Conservation (phyloP, 2,888 invertebrate species). For the Ferrisia virgata region DNA sequence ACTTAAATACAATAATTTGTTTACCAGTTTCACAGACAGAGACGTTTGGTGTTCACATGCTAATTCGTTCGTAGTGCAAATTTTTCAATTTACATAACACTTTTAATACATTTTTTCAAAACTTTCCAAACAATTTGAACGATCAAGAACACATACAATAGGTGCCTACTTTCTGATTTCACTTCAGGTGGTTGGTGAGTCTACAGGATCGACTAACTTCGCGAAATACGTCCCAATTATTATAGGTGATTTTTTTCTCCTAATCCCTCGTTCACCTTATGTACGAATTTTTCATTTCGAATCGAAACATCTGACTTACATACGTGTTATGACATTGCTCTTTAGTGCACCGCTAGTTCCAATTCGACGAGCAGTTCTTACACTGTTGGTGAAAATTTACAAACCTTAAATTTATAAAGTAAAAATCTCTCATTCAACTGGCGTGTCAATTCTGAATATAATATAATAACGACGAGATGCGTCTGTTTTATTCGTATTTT, state of each 20-base stretch:
- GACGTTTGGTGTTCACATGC: not conserved
- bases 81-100: not conserved
- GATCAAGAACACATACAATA: not conserved
- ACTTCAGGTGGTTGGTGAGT: not conserved
- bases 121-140: not conserved
- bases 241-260: not conserved
- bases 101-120: not conserved
- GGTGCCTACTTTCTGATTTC: slow-evolving; percentile 23
- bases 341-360: not conserved
- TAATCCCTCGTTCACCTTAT: not conserved
- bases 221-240: not conserved
- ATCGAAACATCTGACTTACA: not conserved
- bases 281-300: too few species aligned
- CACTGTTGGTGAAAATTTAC: not conserved
- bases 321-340: not conserved
- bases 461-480: not conserved
- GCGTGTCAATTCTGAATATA: not conserved
- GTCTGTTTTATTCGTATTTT: not conserved
- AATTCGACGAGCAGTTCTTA: not conserved
- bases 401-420: not conserved
- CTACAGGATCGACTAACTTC: not conserved
- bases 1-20: not conserved
- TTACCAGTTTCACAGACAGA: not conserved
- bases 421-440: not conserved
- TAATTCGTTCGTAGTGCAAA: not conserved